These are phyloP conservation scores for Paguma larvata DNA, from an alignment of 2,797 vertebrate species.

Conservation along the genomic window DNA sequence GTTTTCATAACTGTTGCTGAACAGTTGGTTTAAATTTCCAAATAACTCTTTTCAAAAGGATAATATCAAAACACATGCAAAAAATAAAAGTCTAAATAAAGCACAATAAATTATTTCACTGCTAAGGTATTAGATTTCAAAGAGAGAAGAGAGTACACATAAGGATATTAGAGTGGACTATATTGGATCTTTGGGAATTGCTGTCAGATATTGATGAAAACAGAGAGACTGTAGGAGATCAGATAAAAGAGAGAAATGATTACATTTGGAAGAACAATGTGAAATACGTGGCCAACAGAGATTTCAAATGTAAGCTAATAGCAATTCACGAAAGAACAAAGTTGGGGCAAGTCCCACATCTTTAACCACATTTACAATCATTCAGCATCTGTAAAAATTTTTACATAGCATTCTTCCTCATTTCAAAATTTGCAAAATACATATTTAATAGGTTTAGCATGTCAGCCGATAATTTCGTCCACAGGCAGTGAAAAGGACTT, in stretches of 20 bases:
- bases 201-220: conserved; percentile 93
- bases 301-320: conserved; percentile 89
- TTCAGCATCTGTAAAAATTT: conserved; percentile 86
- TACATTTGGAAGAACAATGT: conserved; percentile 90
- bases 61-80: conserved; percentile 90
- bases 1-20: conserved; percentile 86
- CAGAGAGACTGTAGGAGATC: conserved; percentile 89
- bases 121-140: conserved; percentile 91
- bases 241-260: conserved; percentile 91
- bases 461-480: conserved; percentile 70
- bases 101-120: conserved; percentile 92
- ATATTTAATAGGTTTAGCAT: conserved; percentile 80
- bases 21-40: conserved; percentile 91
- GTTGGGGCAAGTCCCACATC: conserved; percentile 86
- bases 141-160: conserved; percentile 87
- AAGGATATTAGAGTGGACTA: conserved; percentile 89
- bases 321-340: conserved; percentile 87
- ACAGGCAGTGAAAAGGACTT: conserved; percentile 69
- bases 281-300: conserved; percentile 88
- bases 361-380: conserved; percentile 85
- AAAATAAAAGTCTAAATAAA: conserved; percentile 91
- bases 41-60: conserved; percentile 88
- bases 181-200: conserved; percentile 92
- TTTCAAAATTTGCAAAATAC: conserved; percentile 84
- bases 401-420: conserved; percentile 82